Conservation (phyloP, 2,888 invertebrate genomes). For the Idaea aversata region DNA sequence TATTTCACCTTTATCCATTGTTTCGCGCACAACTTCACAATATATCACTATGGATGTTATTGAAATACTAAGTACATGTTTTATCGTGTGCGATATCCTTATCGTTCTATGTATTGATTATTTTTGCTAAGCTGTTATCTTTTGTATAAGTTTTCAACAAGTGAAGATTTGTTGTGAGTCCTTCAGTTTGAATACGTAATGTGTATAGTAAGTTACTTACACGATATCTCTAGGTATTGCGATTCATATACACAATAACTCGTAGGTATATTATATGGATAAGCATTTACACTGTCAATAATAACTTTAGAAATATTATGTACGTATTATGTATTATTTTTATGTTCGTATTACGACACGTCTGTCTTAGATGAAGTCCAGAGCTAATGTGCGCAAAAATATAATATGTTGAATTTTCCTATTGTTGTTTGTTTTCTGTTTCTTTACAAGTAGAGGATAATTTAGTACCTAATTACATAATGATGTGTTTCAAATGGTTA, state of each 20-base stretch:
- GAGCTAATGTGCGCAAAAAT: not conserved
- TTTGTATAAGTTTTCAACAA: conserved; percentile 23
- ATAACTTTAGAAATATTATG: too few species aligned
- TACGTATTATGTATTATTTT: not conserved
- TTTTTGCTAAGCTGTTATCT: conserved; percentile 50
- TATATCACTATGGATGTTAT: conserved; percentile 24
- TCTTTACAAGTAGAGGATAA: not conserved
- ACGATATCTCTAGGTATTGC: not conserved
- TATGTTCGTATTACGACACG: not conserved
- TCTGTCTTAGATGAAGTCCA: not conserved
- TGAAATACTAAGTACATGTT: conserved; percentile 32
- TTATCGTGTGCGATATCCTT: conserved; percentile 43
- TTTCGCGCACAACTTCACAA: conserved; percentile 19
- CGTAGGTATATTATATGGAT: too few species aligned
- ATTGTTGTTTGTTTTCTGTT: not conserved
- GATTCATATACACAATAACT: not conserved
- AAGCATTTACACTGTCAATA: too few species aligned
- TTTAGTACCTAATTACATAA: not conserved
- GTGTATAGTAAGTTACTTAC: not conserved
- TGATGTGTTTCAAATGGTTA: not conserved
- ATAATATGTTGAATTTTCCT: not conserved
- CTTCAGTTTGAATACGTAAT: not conserved
- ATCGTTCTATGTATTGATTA: conserved; percentile 62
- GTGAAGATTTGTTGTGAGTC: not conserved
- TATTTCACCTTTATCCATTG: conserved; percentile 42